Base-by-base conservation (phyloP, 2,797 vertebrate genomes). In the Hafferia zeledoni region DNA sequence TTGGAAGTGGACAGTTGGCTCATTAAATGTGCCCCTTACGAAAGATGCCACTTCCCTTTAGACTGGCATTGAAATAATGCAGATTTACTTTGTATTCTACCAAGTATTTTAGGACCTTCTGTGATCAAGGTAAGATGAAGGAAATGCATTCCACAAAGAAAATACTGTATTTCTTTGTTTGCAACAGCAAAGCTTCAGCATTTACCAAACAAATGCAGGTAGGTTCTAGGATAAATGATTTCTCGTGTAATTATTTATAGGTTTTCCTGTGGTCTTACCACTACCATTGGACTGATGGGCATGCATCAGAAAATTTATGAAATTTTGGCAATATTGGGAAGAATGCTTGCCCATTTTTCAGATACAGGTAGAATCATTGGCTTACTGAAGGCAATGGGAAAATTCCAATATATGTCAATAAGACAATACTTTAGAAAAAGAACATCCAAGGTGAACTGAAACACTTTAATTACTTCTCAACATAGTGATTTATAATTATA, bases 31-130 rank as follows among this genome's bases (percentile, higher is more conserved):
- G 80, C 19, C 57, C 83, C 71, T 74, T 61, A 63, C 49, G 71
- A 70, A 87, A 78, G 33, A 91, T 76, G 70, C 71, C 90, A 63
- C 27, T 85, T 93, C 41, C 70, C 65, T 87, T 88, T 87, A 87
- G 60, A 79, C 37, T 85, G 39, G 78, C 55, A 91, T 37, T 89
- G 31, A 83, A 95, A 96, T 91, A 93, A 92, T 67, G 27, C 76
- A 89, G 63, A 88, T 82, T 92, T 74, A 93, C 52, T 91, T 89
- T 76, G 52, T 69, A 63, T 70, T 77, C 61, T 31, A 57, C 49
- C 16, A 74, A 79, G 63, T 87, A 79, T 85, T 89, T 93, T 87
- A 85, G 71, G 14, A 30, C 25, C 9, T 86, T 52, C 35, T 77
- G 9, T 60, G 28, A 61, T 33, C 39, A 94, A 89, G 69, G 75